A percentile compares a stretch with the other conserved stretches of the same genome.
Conservation (phyloP, 2,888 invertebrate species). For the Ectropis crepuscularia region DNA sequence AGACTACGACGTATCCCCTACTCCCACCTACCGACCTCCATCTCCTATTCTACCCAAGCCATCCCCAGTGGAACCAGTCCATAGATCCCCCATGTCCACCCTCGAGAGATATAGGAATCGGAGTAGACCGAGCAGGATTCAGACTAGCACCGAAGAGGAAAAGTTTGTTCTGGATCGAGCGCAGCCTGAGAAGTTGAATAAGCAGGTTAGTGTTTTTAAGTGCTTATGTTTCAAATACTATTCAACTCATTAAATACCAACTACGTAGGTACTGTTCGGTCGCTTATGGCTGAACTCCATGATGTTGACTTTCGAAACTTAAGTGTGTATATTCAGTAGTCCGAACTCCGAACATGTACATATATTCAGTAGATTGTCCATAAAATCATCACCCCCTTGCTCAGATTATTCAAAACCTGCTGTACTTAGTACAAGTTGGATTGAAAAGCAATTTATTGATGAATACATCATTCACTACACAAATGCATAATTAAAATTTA, state of each 20-base stretch:
- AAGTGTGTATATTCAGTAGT: neutral
- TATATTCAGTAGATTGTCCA: too few relatives aligned
- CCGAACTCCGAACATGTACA: too few relatives aligned
- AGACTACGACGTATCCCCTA: conserved; percentile 63
- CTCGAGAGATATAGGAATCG: conserved; percentile 77
- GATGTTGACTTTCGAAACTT: neutral
- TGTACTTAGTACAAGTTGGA: too few relatives aligned
- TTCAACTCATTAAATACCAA: too few relatives aligned
- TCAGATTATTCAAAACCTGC: too few relatives aligned
- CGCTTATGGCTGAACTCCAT: too few relatives aligned
- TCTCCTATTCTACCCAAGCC: conserved; percentile 70
- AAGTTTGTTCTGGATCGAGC: conserved; percentile 89
- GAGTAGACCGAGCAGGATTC: conserved; percentile 71
- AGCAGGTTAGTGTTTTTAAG: conserved; percentile 62
- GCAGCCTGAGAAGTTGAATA: conserved; percentile 83
- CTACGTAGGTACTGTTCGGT: too few relatives aligned
- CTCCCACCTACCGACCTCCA: conserved; percentile 65
- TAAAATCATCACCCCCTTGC: too few relatives aligned
- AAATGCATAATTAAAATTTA: too few relatives aligned
- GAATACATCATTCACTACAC: too few relatives aligned
- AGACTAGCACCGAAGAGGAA: conserved; percentile 83
- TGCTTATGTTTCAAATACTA: too few relatives aligned
- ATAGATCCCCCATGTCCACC: conserved; percentile 75
- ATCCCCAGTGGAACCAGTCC: conserved; percentile 51
- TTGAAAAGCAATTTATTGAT: too few relatives aligned